Base-by-base conservation (phyloP, 1,140 invertebrate species). In the Drosophila parabipectinata region DNA sequence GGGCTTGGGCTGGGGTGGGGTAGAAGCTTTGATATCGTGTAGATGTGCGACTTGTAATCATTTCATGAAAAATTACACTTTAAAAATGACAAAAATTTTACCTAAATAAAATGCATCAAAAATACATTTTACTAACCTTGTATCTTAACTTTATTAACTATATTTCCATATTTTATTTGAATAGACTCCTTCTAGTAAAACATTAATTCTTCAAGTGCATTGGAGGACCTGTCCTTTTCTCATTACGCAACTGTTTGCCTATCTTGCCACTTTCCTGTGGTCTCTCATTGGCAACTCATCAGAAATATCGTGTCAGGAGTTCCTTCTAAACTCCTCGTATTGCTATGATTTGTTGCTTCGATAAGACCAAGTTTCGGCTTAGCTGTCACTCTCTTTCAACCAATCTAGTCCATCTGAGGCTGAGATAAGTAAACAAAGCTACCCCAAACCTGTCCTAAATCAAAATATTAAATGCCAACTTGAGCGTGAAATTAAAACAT, bases 401-500 rank as follows among this genome's bases (percentile, higher is more conserved):
- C 44, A 47, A 47, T 61, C 24, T 9, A 41, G 34, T 48, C 71
- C 53, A 44, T 75, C 55, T 48, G 41, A 10, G 34, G 24, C 55
- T 12, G 34, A 50, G 24, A 34, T n/a, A 50, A 24, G 68, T 56
- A 76, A 69, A 68, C 61, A 66, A 72, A 63, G 37, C 45, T 21
- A 54, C 41, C 45, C 24, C 37, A 9, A 44, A 56, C 15, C 50
- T 61, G 32, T 34, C 41, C 30, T 26, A 52, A 55, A 52, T 73
- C 71, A 63, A 79, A 78, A 78, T 83, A 88, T 81, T 75, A 84
- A 90, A 90, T 81, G 88, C 72, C 68, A 56, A 74, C 73, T 84
- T 77, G 55, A 79, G 88, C 89, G 68, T 90, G 77, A 90, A 90
- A 90, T 84, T 90, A 85, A 88, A 87, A 90, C 83, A 77, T 79